Evolutionary conservation across 2,113 vertebrate genomes (phyloP), one percentile per base, ranked within the genome.

Genomic region (Okapia johnstoni): DNA sequence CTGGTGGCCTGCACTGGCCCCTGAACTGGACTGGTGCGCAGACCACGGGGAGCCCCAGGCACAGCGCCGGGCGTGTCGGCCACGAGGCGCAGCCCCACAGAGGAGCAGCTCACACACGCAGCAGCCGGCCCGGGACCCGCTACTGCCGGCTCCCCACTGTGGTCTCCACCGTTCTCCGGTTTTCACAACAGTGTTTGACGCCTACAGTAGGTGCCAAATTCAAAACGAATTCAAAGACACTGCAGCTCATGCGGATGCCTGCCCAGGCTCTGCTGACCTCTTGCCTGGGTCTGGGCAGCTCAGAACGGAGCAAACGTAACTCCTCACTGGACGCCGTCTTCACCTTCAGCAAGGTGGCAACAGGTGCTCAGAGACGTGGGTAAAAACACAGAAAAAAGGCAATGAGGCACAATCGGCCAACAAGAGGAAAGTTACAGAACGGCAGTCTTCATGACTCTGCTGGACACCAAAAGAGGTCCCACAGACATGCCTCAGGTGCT

Each of bases 161-260:
- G 33, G 66, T 28, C 54, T 81, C 87, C 83, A 48, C 2, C 61
- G 43, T 94, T 55, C 85, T 73, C 83, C 13, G 84, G 48, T 77
- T 79, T 96, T 92, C 73, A 92, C 73, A 86, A 40, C 66, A 94
- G 85, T 2, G 21, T 84, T 86, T 70, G 91, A 90, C 3, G 33
- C 33, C 93, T 52, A 52, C 76, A 23, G 48, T 50, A 54, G 93
- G 77, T 4, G 6, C 3, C n/a, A 46, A 80, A 61, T 86, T 88
- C 90, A 85, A 96, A 96, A 86, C 60, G 95, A 97, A 96, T 83
- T 55, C 60, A 88, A 58, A 90, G 79, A 8, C 88, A 57, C 66
- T 36, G 54, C 5, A 46, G 90, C 85, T 80, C n/a, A 66, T 21
- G 77, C 30, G 28, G 48, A 43, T 50, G 58, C 48, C 83, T 95